Base-by-base conservation (phyloP, 1,140 invertebrate species). In the Acromyrmex echinatior region DNA sequence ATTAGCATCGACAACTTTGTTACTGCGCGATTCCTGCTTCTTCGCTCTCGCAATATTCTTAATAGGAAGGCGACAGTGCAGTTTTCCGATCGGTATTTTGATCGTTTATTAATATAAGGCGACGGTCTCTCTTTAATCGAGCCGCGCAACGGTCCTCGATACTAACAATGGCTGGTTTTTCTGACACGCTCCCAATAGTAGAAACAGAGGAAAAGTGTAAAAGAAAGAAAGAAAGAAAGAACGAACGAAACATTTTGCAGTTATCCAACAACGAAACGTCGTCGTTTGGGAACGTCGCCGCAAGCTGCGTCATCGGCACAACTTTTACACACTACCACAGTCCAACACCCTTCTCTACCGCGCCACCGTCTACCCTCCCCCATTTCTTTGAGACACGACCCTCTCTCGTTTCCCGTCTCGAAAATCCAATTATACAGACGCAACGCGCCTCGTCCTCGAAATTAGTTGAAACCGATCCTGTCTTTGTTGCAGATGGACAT, bases 401-500 rank as follows among this genome's bases (percentile, higher is more conserved):
- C 76, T 58, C 45, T 31, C 60, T 71, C 73, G 21, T 58, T 71
- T 76, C 73, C 73, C 49, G 68, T 76, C 87, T 74, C 65, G 62
- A 76, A 89, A 89, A 58, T 89, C 56, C 70, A 86, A 86, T 81
- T 87, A 87, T 89, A 89, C 78, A 90, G 82, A 90, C 76, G 63
- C 63, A 66, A 86, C 89, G 79, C 56, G 80, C 91, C 93, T 92
- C 77, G 63, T 93, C 92, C 94, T 95, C 90, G 92, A 94, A 94
- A 94, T 87, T 92, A 95, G 94, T 95, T 95, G 94, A 95, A 95
- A 95, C 93, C 94, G 88, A 94, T 94, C 95, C 93, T 95, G 92
- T 96, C 93, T 96, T 95, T 96, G 95, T 95, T 96, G 95, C 97
- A 98, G 97, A 98, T 98, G 98, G 97, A 98, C 96, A 98, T 98